Evolutionary conservation across 2,113 vertebrate species (phyloP).

Genomic region (Dascyllus trimaculatus): DNA sequence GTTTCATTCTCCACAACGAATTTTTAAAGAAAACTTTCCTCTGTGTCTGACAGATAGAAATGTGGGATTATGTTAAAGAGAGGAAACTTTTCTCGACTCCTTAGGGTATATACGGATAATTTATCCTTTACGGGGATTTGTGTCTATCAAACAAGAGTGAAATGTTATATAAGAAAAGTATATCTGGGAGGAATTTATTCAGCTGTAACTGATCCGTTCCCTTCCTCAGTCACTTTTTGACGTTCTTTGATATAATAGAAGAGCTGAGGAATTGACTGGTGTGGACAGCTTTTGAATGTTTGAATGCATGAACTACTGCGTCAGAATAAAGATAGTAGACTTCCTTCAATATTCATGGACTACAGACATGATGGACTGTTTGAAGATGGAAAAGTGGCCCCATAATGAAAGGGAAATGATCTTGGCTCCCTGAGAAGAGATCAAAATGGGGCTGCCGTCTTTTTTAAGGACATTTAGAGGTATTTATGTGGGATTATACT

Average conservation of each 20-base stretch:
- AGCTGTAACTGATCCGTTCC: slow-evolving; percentile 77
- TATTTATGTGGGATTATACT: too few relatives aligned
- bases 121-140: slow-evolving; percentile 76
- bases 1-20: slow-evolving; percentile 57
- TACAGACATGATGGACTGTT: slow-evolving; percentile 58
- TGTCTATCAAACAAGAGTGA: slow-evolving; percentile 80
- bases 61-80: slow-evolving; percentile 77
- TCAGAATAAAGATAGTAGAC: slow-evolving; percentile 56
- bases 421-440: slow-evolving; percentile 21
- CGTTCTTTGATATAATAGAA: slow-evolving; percentile 70
- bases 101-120: slow-evolving; percentile 72
- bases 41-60: slow-evolving; percentile 68
- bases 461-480: slow-evolving; percentile 17
- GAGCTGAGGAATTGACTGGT: slow-evolving; percentile 67
- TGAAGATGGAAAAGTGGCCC: slow-evolving; percentile 44
- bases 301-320: slow-evolving; percentile 60
- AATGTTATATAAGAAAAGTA: slow-evolving; percentile 82
- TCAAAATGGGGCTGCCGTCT: not conserved
- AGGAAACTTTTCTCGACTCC: slow-evolving; percentile 70
- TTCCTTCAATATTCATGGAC: slow-evolving; percentile 66
- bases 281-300: slow-evolving; percentile 67
- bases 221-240: slow-evolving; percentile 67
- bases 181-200: slow-evolving; percentile 73
- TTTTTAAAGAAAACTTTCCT: slow-evolving; percentile 55
- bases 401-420: slow-evolving; percentile 10